Conservation (phyloP, 2,797 vertebrate species). For the Hyperoplus lanceolatus region DNA sequence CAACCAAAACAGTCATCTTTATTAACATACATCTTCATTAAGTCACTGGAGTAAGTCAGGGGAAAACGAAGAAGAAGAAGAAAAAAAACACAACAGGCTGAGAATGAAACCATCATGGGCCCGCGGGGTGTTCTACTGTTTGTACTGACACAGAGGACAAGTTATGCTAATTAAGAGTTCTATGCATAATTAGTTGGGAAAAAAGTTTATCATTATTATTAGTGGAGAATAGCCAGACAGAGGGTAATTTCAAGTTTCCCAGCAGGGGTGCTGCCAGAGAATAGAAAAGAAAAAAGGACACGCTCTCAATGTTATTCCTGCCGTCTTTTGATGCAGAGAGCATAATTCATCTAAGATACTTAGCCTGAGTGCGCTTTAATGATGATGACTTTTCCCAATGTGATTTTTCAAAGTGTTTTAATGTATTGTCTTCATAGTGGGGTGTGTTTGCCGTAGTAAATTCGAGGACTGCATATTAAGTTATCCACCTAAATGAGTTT, state of each 20-base stretch:
- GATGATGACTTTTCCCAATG: conserved; percentile 87
- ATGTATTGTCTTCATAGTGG: conserved; percentile 80
- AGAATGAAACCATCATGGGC: conserved; percentile 79
- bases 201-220: conserved; percentile 87
- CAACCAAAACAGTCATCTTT: conserved; percentile 59
- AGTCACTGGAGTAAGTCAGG: conserved; percentile 61
- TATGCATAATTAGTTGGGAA: conserved; percentile 87
- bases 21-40: conserved; percentile 85
- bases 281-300: conserved; percentile 77
- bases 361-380: conserved; percentile 84
- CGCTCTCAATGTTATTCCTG: conserved; percentile 84
- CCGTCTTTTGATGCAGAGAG: conserved; percentile 79
- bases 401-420: conserved; percentile 85
- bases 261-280: conserved; percentile 83
- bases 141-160: conserved; percentile 87
- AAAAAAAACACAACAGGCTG: conserved; percentile 67
- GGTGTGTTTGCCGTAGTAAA: conserved; percentile 81
- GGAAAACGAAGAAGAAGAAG: conserved; percentile 26
- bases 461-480: conserved; percentile 71
- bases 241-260: conserved; percentile 87
- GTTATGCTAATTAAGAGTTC: conserved; percentile 89
- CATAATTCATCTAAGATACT: conserved; percentile 85
- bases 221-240: conserved; percentile 85
- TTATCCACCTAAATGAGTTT: conserved; percentile 67
- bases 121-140: conserved; percentile 84